Evolutionary conservation across 2,888 invertebrate genomes (phyloP), one percentile per base, ranked within the genome.

Genomic region (Pandemis cinnamomeana): DNA sequence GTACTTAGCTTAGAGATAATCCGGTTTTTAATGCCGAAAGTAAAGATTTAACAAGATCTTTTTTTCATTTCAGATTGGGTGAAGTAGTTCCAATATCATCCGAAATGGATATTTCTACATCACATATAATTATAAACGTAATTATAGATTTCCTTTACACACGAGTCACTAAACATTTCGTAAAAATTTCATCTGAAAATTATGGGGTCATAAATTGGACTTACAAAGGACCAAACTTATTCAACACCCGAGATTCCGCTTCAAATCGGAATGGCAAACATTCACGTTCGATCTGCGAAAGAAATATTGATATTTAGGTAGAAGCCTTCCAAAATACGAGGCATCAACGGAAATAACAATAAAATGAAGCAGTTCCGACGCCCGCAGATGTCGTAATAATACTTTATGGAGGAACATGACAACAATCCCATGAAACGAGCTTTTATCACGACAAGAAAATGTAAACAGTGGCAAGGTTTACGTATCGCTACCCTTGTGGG

Each of bases 321-420:
- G 55, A 20, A 55, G 20, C 20, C 55, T 55, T 51, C 13, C 20
- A 7, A 60, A 69, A 44, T 55, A 60, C 48, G 69, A 53, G 64
- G 42, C 51, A 42, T 70, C 71, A 48, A 62, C 73, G 79, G 80
- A 79, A 81, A 82, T 83, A 80, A 81, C 78, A 80, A 79, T 81
- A 78, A 81, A 78, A 66, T 76, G 76, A 70, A 72, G 42, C 67
- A 75, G 72, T 58, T 63, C 60, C 76, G 76, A 69, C 76, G 66
- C 46, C 62, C 64, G 55, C 67, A 58, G 62, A 53, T 66, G 41
- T 64, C 69, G 66, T 67, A 74, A 74, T 67, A 69, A 60, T 66
- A 70, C 66, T 70, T 74, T 70, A 70, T 66, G 53, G 41, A 10
- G 58, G 27, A 20, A 27, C 58, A 58, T n/a, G 55, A 55, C 55